Evolutionary conservation across 2,888 invertebrate species (phyloP), one percentile per base, ranked within the genome.

Genomic region (Nipponacmea schrenckii): DNA sequence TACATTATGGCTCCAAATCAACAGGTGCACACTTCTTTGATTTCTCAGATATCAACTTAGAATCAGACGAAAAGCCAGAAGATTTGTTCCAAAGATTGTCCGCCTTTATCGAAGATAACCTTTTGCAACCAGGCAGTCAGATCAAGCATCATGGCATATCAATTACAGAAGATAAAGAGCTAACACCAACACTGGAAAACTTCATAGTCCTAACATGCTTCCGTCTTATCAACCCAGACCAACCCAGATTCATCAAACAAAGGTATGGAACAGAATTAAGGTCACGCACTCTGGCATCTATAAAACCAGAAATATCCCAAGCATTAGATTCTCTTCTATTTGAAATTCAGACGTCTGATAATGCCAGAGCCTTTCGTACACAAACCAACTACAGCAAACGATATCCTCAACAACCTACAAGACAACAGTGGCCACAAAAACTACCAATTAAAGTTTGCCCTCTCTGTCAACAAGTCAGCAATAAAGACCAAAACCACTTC

Each of bases 171-270:
- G 70, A 70, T 67, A 45, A 70, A 70, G 70, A 70, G 39, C 44
- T 70, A 24, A 20, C 70, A 26, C 48, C 70, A 15, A 15, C 63
- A 8, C 26, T 67, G 15, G 66, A 70, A 67, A 70, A 67, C 46
- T 39, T 70, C 8, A 27, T 46, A n/a, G 65, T 70, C 17, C 20
- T 70, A 26, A 44, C 46, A 27, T 70, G 70, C 20, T 24, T 67
- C 12, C 64, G n/a, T 14, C 48, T 70, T 10, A 10, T 70, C 15
- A 15, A 68, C 48, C 20, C n/a, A 26, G 12, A 75, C 74, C 15
- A 64, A 80, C 0, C 77, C 79, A 15, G 4, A 17, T 1, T 63
- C 75, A 0, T 75, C 77, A 79, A 79, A 67, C 79, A 80, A 68
- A 10, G 75, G 2, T 77, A 76, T 62, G 77, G 75, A 0, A 75